Evolutionary conservation across 1,140 invertebrate genomes (phyloP).

Genomic region (Atta colombica): DNA sequence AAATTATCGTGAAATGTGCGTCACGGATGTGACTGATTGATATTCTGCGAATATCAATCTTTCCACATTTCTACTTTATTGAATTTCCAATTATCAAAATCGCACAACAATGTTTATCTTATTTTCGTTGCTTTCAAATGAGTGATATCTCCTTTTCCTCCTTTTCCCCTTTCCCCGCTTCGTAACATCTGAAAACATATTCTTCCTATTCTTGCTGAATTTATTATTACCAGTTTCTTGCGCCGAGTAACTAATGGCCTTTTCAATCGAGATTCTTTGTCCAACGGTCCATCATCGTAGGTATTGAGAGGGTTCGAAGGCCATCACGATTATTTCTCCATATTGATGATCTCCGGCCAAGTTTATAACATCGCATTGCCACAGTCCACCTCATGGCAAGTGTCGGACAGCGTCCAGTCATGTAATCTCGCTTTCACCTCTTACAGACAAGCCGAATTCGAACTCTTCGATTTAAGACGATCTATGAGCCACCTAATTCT

Average conservation of each 20-base stretch:
- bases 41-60: not conserved
- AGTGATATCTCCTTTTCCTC: not conserved
- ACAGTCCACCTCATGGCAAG: constrained; percentile 44
- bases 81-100: not conserved
- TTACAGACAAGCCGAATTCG: constrained; percentile 53
- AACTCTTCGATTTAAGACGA: constrained; percentile 62
- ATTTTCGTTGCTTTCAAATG: not conserved
- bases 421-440: constrained; percentile 72
- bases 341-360: constrained; percentile 45
- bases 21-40: not conserved
- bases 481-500: not conserved
- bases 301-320: constrained; percentile 14
- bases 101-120: not conserved
- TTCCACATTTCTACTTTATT: not conserved
- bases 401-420: constrained; percentile 4
- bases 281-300: not conserved
- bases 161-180: not conserved
- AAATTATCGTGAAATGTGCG: not conserved
- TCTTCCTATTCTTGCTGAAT: not conserved
- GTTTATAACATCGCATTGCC: constrained; percentile 54
- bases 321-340: constrained; percentile 14
- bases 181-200: not conserved
- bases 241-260: not conserved
- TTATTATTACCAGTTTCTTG: not conserved
- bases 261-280: constrained; percentile 15